A percentile compares a stretch with the other conserved stretches of the same genome.
Conservation (phyloP, 2,113 vertebrate species). For the Gulo gulo region DNA sequence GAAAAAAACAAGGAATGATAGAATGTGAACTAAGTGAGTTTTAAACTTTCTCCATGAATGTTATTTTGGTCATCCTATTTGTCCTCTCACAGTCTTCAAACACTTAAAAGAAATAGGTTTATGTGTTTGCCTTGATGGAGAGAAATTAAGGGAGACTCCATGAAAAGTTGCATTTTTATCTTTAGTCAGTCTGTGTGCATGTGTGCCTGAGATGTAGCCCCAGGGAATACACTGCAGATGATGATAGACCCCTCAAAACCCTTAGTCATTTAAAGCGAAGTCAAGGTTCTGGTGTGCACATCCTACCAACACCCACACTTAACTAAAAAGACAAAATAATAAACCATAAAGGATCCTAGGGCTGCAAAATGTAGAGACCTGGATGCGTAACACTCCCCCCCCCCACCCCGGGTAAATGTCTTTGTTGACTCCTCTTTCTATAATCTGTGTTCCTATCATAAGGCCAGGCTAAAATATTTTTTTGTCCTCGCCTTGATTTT, state of each 20-base stretch:
- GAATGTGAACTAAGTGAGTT: background rate
- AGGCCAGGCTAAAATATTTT: background rate
- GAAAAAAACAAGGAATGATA: background rate
- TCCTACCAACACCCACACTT: background rate
- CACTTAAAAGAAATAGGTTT: background rate
- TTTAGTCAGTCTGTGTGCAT: background rate
- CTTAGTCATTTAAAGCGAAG: background rate
- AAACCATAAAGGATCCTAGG: background rate
- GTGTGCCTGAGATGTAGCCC: background rate
- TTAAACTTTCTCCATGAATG: background rate
- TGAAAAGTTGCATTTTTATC: background rate
- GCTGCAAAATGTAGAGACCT: background rate
- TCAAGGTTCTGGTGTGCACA: background rate
- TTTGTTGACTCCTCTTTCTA: background rate
- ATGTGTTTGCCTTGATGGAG: background rate
- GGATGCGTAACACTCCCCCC: no score
- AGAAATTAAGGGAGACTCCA: background rate
- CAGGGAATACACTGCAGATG: background rate
- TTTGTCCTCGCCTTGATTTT: background rate
- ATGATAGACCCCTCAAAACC: background rate
- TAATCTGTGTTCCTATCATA: background rate
- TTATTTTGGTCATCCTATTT: background rate
- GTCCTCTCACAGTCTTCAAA: background rate
- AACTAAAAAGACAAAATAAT: background rate
- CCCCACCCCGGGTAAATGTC: background rate